These are phyloP conservation scores for Phrynocephalus vlangalii DNA, from an alignment of 2,797 vertebrate species.

Conservation along the genomic window DNA sequence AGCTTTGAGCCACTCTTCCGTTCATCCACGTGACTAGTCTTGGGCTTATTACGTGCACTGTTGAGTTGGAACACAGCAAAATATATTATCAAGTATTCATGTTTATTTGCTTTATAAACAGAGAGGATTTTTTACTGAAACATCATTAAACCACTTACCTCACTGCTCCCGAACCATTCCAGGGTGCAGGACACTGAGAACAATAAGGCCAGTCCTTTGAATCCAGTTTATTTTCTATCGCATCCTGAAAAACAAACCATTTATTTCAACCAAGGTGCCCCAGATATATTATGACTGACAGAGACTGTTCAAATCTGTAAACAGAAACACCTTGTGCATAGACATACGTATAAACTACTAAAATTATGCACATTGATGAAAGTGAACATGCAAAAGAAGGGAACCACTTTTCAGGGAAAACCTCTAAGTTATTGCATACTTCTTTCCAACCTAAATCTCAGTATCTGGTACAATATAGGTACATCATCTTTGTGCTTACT, in stretches of 20 bases:
- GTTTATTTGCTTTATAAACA: background rate
- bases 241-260: slow-evolving; percentile 82
- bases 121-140: background rate
- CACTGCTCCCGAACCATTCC: slow-evolving; percentile 95
- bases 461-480: background rate
- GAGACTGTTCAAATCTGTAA: background rate
- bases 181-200: slow-evolving; percentile 90
- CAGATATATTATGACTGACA: slow-evolving; percentile 16
- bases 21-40: slow-evolving; percentile 83
- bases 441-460: background rate
- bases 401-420: background rate
- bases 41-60: slow-evolving; percentile 93
- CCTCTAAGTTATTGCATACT: background rate
- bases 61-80: background rate
- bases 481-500: background rate
- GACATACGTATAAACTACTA: background rate
- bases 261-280: slow-evolving; percentile 12
- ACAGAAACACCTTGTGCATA: background rate
- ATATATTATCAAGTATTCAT: background rate
- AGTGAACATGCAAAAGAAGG: background rate
- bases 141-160: slow-evolving; percentile 79
- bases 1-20: slow-evolving; percentile 85
- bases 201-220: slow-evolving; percentile 91
- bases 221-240: slow-evolving; percentile 95
- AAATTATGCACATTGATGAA: background rate